Percentiles rank a stretch among this genome's conserved stretches.
phyloP scores from a whole-genome alignment of 2,113 vertebrate species.

The Laterallus jamaicensis region DNA sequence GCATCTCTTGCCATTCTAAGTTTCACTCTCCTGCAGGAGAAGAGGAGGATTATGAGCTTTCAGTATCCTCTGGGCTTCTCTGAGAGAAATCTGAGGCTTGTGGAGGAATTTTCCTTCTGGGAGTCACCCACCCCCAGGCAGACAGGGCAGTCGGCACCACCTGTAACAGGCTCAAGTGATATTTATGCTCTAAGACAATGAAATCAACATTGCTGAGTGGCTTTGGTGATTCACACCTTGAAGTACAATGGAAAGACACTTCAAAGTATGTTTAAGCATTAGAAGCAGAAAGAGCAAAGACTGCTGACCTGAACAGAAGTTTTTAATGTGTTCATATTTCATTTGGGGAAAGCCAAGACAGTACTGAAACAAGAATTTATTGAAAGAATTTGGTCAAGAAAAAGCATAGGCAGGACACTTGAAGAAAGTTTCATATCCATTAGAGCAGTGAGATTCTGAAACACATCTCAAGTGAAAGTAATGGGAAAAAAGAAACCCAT shows the following conservation, averaged over 20 bases:
- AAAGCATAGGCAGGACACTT: background rate
- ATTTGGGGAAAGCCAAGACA: background rate
- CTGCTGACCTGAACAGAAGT: background rate
- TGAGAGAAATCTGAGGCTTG: background rate
- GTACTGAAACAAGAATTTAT: background rate
- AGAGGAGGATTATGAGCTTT: background rate
- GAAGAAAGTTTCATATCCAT: background rate
- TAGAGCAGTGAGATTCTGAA: background rate
- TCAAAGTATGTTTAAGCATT: background rate
- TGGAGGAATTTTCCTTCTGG: background rate
- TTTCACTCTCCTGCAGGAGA: background rate
- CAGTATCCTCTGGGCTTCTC: background rate
- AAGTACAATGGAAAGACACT: background rate
- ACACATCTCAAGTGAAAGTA: background rate
- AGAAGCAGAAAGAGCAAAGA: background rate
- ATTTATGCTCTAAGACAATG: background rate
- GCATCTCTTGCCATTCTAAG: background rate
- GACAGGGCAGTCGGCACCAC: rapidly evolving
- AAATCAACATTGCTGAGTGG: background rate
- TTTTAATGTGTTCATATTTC: background rate
- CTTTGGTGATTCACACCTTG: background rate
- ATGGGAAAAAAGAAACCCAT: background rate
- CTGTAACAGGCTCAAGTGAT: too few species aligned
- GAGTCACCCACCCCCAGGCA: background rate
- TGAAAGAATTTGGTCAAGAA: background rate